Base-by-base conservation (phyloP, 2,797 vertebrate species). In the Tadarida brasiliensis region DNA sequence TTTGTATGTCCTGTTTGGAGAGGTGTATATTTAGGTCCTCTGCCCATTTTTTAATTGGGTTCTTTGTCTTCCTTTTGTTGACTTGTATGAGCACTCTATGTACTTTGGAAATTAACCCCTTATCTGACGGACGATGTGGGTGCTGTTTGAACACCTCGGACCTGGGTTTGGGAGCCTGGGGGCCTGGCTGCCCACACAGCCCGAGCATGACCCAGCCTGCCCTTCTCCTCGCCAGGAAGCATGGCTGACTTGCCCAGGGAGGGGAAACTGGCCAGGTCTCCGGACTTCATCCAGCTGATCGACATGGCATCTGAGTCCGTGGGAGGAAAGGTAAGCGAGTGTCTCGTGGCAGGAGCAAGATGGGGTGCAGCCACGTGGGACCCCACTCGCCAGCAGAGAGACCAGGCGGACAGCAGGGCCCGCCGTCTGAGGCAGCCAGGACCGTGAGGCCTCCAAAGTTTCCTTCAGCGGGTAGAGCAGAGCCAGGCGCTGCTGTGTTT, bases 321-420 rank as follows among this genome's bases (percentile, higher is more conserved):
- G 17, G 97, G 96, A 76, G 97, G 96, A 92, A 96, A 98, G 97
- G 94, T 97, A 81, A 98, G 83, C 15, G n/a, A 35, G 39, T 5
- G 28, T 39, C 30, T 56, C 33, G 8, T 5, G 56, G 56, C 10
- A 7, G 14, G 33, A 35, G 19, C 9, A 49, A 30, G 30, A 6
- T 2, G 35, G 8, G 14, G 1, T 0, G 63, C 3, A 1, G 20
- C 30, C 10, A 3, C 0, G 7, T 7, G 44, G 24, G 54, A 57
- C 17, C 28, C 47, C 33, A 16, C 5, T 61, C 44, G 2, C 20
- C 35, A n/a, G n/a, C n/a, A n/a, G n/a, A n/a, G n/a, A n/a, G n/a
- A n/a, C n/a, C n/a, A 5, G 11, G 20, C 9, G 3, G 51, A 44
- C 28, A 6, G 26, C 11, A 77, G 67, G 20, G 17, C 3, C 10